These are phyloP conservation scores for Caradrina clavipalpis DNA, from an alignment of 2,888 invertebrate genomes.

Conservation along the genomic window DNA sequence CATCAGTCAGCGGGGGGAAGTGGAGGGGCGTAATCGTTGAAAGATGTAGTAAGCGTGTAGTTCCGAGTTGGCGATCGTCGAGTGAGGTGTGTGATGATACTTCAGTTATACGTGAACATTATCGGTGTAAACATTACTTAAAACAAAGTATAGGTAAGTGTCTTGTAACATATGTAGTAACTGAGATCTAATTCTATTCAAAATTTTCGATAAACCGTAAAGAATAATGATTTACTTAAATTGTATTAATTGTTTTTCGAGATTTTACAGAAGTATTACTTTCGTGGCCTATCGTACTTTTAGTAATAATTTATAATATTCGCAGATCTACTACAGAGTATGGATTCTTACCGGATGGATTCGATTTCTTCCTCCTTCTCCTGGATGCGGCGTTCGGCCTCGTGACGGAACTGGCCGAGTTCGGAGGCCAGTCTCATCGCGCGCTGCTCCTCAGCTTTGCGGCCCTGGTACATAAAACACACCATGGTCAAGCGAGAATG, in stretches of 20 bases:
- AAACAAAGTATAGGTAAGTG: constrained; percentile 41
- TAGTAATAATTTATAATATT: not conserved
- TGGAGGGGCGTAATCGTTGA: constrained; percentile 74
- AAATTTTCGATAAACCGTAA: not conserved
- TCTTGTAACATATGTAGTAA: not conserved
- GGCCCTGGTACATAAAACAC: constrained; percentile 92
- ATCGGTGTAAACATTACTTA: constrained; percentile 63
- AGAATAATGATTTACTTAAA: not conserved
- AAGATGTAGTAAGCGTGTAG: constrained; percentile 70
- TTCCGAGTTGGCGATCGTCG: constrained; percentile 77
- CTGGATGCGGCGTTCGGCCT: constrained; percentile 98
- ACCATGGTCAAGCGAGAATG: constrained; percentile 12
- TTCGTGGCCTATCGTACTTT: not conserved
- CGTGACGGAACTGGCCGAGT: constrained; percentile 98
- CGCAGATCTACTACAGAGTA: not conserved
- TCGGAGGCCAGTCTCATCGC: constrained; percentile 98
- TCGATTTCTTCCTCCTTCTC: constrained; percentile 99
- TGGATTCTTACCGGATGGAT: constrained; percentile 95
- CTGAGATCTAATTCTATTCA: not conserved
- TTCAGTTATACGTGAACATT: constrained; percentile 63
- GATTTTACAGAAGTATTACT: not conserved
- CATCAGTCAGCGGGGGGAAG: constrained; percentile 77
- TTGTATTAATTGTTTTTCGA: not conserved
- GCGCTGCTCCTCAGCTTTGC: constrained; percentile 99
- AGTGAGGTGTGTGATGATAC: constrained; percentile 64